phyloP scores from a whole-genome alignment of 1,140 invertebrate genomes.

The Neodiprion pinetum region DNA sequence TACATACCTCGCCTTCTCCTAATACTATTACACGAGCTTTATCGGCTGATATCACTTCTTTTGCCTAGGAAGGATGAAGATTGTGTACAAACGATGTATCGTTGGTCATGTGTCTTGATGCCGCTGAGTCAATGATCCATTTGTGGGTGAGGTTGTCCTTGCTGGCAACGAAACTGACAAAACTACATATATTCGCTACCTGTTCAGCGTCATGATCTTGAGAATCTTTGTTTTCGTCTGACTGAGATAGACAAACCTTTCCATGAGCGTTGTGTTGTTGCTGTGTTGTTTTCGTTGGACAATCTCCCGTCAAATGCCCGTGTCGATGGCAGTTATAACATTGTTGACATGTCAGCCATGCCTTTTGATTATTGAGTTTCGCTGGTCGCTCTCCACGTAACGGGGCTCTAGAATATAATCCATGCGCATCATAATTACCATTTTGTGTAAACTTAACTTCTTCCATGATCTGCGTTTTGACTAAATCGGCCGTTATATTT shows the following conservation, averaged over 20 bases:
- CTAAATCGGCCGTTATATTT: constrained; percentile 38
- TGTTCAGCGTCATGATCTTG: too few species aligned
- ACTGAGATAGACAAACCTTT: too few species aligned
- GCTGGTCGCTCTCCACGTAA: too few species aligned
- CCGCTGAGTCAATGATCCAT: not conserved
- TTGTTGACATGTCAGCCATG: too few species aligned
- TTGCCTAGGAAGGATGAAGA: not conserved
- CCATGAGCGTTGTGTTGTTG: too few species aligned
- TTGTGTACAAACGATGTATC: not conserved
- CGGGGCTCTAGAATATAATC: too few species aligned
- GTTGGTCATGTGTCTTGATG: not conserved
- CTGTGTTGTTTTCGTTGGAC: too few species aligned
- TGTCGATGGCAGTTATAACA: too few species aligned
- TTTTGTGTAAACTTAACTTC: constrained; percentile 37
- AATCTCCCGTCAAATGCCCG: too few species aligned
- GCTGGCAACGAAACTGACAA: not conserved
- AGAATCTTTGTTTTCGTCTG: too few species aligned
- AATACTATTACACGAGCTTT: not conserved
- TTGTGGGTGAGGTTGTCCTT: constrained; percentile 14
- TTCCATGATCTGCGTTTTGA: constrained; percentile 48
- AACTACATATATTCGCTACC: not conserved
- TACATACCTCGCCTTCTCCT: not conserved
- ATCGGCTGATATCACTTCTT: not conserved
- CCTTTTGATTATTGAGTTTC: too few species aligned
- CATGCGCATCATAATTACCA: too few species aligned